Evolutionary conservation across 2,113 vertebrate species (phyloP).

Genomic region (Ornithorhynchus anatinus): DNA sequence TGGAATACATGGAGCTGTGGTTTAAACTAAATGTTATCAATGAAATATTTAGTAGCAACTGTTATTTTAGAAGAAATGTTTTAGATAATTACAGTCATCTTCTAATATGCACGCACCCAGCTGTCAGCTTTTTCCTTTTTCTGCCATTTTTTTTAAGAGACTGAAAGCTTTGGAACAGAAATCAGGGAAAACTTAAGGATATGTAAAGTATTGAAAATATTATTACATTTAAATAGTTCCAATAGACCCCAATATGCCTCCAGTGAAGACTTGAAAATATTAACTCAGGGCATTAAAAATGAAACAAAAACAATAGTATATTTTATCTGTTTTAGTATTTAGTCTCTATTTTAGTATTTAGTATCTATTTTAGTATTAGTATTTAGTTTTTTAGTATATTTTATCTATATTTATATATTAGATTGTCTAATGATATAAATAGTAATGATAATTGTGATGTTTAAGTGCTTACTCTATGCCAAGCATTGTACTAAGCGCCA

Average conservation of each 20-base stretch:
- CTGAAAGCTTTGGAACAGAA: constrained; percentile 40
- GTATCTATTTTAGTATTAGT: too few relatives aligned
- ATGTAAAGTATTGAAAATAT: constrained; percentile 22
- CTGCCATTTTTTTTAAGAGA: constrained; percentile 53
- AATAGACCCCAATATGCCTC: too few relatives aligned
- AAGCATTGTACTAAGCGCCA: too few relatives aligned
- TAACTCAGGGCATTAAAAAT: too few relatives aligned
- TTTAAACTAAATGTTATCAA: constrained; percentile 48
- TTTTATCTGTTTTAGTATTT: too few relatives aligned
- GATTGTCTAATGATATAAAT: too few relatives aligned
- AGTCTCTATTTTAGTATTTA: too few relatives aligned
- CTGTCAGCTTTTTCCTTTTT: constrained; percentile 57
- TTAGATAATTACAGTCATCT: constrained; percentile 55
- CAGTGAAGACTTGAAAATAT: background rate
- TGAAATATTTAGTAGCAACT: constrained; percentile 60
- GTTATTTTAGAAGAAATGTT: constrained; percentile 61
- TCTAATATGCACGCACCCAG: constrained; percentile 51
- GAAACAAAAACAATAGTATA: too few relatives aligned
- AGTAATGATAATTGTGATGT: too few relatives aligned
- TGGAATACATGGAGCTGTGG: constrained; percentile 19
- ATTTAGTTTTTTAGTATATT: too few relatives aligned
- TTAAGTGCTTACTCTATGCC: too few relatives aligned
- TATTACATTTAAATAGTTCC: constrained; percentile 18
- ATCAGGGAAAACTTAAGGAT: constrained; percentile 39
- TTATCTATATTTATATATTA: too few relatives aligned